Evolutionary conservation across 2,888 invertebrate species (phyloP).

Genomic region (Atrina japonica): DNA sequence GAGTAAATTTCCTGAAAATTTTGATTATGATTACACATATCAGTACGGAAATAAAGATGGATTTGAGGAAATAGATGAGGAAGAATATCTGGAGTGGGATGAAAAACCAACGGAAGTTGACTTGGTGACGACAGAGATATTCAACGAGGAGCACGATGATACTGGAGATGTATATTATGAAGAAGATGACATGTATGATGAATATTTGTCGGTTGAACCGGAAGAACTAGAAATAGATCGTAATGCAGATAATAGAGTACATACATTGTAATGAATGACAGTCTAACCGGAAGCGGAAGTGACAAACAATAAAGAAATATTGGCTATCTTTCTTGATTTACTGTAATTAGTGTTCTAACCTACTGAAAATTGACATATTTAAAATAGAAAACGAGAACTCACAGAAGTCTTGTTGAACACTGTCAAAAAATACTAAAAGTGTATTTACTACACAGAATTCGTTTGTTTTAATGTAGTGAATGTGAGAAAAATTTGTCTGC

Average conservation of each 20-base stretch:
- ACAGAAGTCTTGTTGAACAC: no score
- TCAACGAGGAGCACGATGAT: constrained; percentile 2
- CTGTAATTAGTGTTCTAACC: no score
- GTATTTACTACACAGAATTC: no score
- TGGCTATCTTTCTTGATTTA: no score
- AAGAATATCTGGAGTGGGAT: neutral
- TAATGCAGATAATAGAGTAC: neutral
- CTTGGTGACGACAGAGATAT: neutral
- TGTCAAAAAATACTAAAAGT: no score
- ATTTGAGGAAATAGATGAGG: neutral
- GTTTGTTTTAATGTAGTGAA: no score
- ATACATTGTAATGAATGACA: no score
- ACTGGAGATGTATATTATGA: constrained; percentile 5
- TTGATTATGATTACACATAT: neutral
- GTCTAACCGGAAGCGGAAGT: no score
- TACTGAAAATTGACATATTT: no score
- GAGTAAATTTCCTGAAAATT: neutral
- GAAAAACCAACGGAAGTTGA: neutral
- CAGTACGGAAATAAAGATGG: neutral
- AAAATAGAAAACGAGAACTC: no score
- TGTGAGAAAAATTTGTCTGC: no score
- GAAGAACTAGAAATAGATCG: constrained; percentile 14
- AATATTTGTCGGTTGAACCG: constrained; percentile 6
- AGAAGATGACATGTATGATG: constrained; percentile 10
- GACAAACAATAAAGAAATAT: no score